Conservation (phyloP, 2,113 vertebrate species). For the Dendrocopos noguchii region DNA sequence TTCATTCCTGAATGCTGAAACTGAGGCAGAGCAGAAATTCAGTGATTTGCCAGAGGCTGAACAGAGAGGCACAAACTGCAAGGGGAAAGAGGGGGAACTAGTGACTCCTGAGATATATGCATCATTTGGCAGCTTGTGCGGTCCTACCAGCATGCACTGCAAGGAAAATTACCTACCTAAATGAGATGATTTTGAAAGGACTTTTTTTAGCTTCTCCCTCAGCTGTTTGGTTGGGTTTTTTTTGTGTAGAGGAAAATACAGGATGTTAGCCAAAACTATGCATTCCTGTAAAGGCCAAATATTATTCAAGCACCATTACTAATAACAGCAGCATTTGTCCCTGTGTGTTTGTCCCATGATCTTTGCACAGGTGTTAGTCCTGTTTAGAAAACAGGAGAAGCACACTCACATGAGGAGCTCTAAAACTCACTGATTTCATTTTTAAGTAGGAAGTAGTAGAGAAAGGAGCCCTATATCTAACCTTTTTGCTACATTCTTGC, state of each 20-base stretch:
- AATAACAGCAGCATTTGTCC: not conserved
- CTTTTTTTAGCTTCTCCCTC: slow-evolving; percentile 21
- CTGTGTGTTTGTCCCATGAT: not conserved
- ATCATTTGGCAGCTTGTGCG: not conserved
- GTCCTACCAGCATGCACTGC: not conserved
- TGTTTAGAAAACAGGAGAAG: not conserved
- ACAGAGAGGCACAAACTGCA: not conserved
- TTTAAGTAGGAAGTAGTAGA: slow-evolving; percentile 3
- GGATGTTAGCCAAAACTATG: not conserved
- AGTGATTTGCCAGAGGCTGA: not conserved
- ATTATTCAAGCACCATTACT: not conserved
- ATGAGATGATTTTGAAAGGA: slow-evolving; percentile 4
- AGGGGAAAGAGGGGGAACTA: not conserved
- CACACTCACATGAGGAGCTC: not conserved
- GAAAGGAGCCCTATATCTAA: not conserved
- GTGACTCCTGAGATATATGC: not conserved
- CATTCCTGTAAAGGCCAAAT: not conserved
- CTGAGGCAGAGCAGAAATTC: not conserved
- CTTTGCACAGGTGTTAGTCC: not conserved
- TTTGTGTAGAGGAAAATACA: not conserved
- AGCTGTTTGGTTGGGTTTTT: not conserved
- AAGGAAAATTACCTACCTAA: not conserved
- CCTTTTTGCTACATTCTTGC: slow-evolving; percentile 21
- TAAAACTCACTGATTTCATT: not conserved
- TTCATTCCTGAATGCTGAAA: not conserved